A percentile compares a stretch with the other conserved stretches of the same genome.
These are phyloP conservation scores for Eurystomus gularis DNA, from an alignment of 2,113 vertebrate species.

Conservation along the genomic window DNA sequence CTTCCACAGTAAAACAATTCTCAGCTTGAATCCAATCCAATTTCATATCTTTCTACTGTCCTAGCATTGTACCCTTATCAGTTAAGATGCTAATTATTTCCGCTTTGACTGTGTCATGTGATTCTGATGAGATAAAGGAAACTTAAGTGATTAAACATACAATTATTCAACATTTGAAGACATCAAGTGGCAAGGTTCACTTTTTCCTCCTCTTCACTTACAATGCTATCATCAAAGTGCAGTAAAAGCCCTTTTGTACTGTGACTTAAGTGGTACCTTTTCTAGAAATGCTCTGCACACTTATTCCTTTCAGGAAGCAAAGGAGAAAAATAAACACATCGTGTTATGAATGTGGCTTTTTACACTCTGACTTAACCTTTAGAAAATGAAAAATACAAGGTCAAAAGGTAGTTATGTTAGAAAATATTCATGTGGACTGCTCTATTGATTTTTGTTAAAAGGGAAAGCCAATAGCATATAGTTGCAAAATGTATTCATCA, in stretches of 20 bases:
- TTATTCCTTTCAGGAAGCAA: conserved; percentile 60
- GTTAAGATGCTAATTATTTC: conserved; percentile 72
- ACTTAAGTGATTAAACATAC: conserved; percentile 48
- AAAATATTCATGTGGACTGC: conserved; percentile 75
- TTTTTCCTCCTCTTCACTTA: conserved; percentile 54
- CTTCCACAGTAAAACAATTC: conserved; percentile 59
- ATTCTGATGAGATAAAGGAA: conserved; percentile 57
- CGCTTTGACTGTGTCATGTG: conserved; percentile 52
- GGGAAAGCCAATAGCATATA: conserved; percentile 65
- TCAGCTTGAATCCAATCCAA: conserved; percentile 39
- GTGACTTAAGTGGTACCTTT: conserved; percentile 43
- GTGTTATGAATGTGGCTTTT: conserved; percentile 60
- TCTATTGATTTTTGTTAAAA: conserved; percentile 75
- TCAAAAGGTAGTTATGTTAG: conserved; percentile 72
- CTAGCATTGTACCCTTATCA: conserved; percentile 44
- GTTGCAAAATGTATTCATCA: conserved; percentile 42
- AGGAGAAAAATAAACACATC: conserved; percentile 44
- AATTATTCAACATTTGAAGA: conserved; percentile 61
- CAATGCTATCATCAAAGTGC: conserved; percentile 49
- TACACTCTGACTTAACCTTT: conserved; percentile 52
- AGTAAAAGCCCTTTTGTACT: conserved; percentile 21
- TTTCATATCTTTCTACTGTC: conserved; percentile 48
- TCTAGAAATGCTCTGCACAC: conserved; percentile 22
- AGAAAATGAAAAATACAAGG: conserved; percentile 69
- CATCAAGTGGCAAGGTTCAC: conserved; percentile 58